Evolutionary conservation across 2,113 vertebrate genomes (phyloP).

Genomic region (Otus sunia): DNA sequence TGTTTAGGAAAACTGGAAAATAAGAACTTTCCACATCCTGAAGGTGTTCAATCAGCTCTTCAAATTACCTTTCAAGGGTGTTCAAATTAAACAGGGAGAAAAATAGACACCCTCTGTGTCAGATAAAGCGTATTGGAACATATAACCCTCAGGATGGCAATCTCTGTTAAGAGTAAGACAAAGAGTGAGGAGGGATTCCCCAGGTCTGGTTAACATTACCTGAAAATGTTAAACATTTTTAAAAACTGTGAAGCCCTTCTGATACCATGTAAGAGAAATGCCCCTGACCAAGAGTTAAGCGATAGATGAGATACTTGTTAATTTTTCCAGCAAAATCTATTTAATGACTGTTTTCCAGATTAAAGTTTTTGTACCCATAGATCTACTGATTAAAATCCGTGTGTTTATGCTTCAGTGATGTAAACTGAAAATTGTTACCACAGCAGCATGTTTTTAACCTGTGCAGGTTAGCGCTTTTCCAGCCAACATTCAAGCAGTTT

Average conservation of each 20-base stretch:
- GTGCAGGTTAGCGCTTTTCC: not conserved
- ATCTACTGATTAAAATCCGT: not conserved
- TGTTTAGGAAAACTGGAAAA: not conserved
- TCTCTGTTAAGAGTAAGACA: not conserved
- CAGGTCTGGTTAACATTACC: not conserved
- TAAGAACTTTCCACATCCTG: not conserved
- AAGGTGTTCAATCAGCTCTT: not conserved
- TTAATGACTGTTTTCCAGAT: not conserved
- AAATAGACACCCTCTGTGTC: not conserved
- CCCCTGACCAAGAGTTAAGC: not conserved
- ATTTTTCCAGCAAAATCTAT: not conserved
- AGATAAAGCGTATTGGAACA: not conserved
- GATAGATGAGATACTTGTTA: not conserved
- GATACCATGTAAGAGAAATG: not conserved
- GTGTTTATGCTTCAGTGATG: not conserved
- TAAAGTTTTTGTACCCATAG: not conserved
- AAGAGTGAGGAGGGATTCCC: not conserved
- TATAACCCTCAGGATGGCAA: not conserved
- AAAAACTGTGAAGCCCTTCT: not conserved
- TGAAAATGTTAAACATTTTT: not conserved
- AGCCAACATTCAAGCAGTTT: not conserved
- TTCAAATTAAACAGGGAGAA: not conserved
- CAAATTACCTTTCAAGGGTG: not conserved
- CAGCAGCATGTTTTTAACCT: not conserved
- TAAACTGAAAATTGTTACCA: not conserved